Base-by-base conservation (phyloP, 1,140 invertebrate genomes). In the Drosophila aff. region DNA sequence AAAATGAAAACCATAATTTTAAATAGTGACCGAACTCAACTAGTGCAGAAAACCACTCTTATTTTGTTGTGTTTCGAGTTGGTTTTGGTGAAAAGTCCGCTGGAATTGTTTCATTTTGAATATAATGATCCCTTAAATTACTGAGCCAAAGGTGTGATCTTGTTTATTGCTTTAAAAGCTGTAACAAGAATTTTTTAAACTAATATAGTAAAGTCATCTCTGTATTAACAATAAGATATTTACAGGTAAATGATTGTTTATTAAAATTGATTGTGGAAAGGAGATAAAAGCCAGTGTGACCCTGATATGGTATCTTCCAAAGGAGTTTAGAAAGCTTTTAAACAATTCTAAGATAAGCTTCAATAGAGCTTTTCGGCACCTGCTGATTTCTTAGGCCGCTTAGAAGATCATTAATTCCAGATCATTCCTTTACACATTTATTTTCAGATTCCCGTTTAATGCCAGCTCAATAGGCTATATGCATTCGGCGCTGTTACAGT, bases 1-100 rank as follows among this genome's bases (percentile, higher is more conserved):
- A 78, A 77, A 77, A 77, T 21, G n/a, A 69, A 36, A 78, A 62
- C 23, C 23, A 52, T 75, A 64, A 75, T 75, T 75, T 75, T 75
- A 75, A 53, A 64, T 38, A 46, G 49, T 18, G 23, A 18, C 36
- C 26, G 53, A 26, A 40, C 36, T 11, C 4, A 40, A 57, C 6
- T 10, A 16, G 33, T 38, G 33, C 21, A 23, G 18, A 38, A 55
- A 38, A 16, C 8, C 8, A 38, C 31, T 38, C 52, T 10, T 16
- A 36, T 53, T 21, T 36, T 9, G 11, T 9, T 21, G 11, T 11
- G 1, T 53, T 53, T 36, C 7, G 13, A 21, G 31, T 31, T 31
- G 16, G 47, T 33, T 33, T 52, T 50, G 3, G 15, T n/a, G 9
- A 23, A 21, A 57, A 38, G 15, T 9, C 4, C 1, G 9, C 33